A percentile compares a stretch with the other conserved stretches of the same genome.
phyloP scores from a whole-genome alignment of 2,113 vertebrate genomes.

The Elephantulus edwardii region DNA sequence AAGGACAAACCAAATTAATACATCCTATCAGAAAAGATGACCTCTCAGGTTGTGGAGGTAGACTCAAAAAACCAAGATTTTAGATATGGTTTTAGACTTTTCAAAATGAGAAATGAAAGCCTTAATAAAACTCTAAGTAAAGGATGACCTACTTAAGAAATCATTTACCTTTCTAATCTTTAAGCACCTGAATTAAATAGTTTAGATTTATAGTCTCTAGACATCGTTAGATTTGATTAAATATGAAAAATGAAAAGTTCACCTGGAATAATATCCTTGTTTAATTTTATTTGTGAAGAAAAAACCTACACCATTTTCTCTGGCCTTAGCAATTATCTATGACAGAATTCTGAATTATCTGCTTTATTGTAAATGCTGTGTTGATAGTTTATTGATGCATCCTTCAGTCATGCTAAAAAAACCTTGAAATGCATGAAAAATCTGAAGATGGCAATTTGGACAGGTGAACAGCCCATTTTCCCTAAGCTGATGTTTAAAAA shows the following conservation, averaged over 20 bases:
- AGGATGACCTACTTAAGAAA: conserved; percentile 70
- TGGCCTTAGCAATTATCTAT: conserved; percentile 65
- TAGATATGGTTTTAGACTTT: conserved; percentile 17
- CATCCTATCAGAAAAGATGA: neutral
- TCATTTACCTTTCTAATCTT: conserved; percentile 65
- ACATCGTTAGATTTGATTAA: conserved; percentile 55
- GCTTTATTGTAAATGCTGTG: conserved; percentile 62
- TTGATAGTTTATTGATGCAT: conserved; percentile 69
- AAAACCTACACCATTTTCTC: conserved; percentile 49
- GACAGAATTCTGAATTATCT: conserved; percentile 66
- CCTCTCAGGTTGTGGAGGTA: neutral
- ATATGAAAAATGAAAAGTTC: conserved; percentile 32
- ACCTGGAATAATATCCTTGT: conserved; percentile 9
- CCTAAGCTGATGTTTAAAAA: conserved; percentile 74
- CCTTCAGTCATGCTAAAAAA: conserved; percentile 63
- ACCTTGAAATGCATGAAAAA: conserved; percentile 51
- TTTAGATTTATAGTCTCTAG: conserved; percentile 56
- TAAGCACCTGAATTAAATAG: conserved; percentile 54
- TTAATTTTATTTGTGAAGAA: conserved; percentile 46
- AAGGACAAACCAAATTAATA: conserved; percentile 24
- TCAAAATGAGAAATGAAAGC: conserved; percentile 27
- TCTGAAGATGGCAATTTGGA: conserved; percentile 63
- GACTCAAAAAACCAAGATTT: conserved; percentile 20
- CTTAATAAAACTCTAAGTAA: conserved; percentile 51
- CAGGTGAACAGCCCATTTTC: conserved; percentile 59